Evolutionary conservation across 2,888 invertebrate genomes (phyloP), one percentile per base, ranked within the genome.

Genomic region (Teleiodes luculella): DNA sequence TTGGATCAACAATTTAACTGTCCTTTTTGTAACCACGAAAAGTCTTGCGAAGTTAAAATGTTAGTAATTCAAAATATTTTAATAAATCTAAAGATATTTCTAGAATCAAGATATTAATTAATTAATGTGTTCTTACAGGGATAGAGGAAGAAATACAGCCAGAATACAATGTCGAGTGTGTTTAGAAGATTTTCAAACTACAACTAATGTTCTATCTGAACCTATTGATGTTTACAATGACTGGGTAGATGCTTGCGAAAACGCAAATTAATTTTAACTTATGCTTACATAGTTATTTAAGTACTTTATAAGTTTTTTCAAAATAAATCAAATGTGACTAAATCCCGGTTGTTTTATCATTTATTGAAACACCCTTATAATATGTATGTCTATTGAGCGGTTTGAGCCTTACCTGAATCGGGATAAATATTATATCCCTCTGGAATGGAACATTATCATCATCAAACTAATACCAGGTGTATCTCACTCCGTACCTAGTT

Each of bases 211-310:
- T 74, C 90, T 99, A 57, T 98, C 98, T 7, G 99, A 99, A 82
- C 95, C 99, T 5, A 94, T 99, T 64, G 99, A 99, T 91, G 99
- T 99, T 13, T 99, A 99, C 80, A 98, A 98, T 85, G 98, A 99
- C 80, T 99, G 99, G 99, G 98, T 99, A 57, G 99, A 99, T 91
- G 99, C 98, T 0, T 99, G 99, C 88, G 99, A 99, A 91, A 93
- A 91, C 68, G 98, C 98, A 54, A 99, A 82, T 68, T 87, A 85
- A 68, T 63, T 64, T 59, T 70, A 72, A 64, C 62, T 61, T 63
- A 63, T 63, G n/a, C n/a, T n/a, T n/a, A 62, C 6, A 24, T 4
- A 60, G 58, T 62, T 57, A 56, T 62, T 56, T 54, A 50, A 50
- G 37, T 50, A 20, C 5, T 20, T 13, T 13, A 13, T 37, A 14